Evolutionary conservation across 2,113 vertebrate species (phyloP).

Genomic region (Aldabrachelys gigantea): DNA sequence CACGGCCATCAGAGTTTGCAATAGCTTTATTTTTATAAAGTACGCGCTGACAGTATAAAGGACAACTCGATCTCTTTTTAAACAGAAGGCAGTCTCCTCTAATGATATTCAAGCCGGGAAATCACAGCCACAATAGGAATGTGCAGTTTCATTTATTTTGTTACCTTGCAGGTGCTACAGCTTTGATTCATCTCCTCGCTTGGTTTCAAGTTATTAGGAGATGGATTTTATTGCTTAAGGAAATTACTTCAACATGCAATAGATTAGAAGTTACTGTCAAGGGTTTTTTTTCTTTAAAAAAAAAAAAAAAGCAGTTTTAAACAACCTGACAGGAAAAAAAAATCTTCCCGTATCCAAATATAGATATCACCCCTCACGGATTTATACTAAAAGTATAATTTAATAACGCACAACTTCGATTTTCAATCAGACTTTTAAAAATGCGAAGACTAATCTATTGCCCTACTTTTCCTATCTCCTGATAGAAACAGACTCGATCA

Average conservation of each 20-base stretch:
- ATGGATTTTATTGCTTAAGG: neutral
- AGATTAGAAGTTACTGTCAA: neutral
- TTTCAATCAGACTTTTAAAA: neutral
- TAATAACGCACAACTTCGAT: neutral
- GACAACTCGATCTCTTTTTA: slow-evolving; percentile 56
- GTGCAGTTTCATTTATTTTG: neutral
- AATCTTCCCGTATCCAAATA: neutral
- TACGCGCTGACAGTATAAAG: slow-evolving; percentile 74
- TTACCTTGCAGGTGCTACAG: neutral
- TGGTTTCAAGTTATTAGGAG: neutral
- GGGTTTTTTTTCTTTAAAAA: neutral
- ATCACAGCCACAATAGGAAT: neutral
- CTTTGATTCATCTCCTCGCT: neutral
- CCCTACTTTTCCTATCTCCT: neutral
- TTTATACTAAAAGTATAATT: neutral
- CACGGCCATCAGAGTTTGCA: slow-evolving; percentile 69
- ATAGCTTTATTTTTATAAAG: slow-evolving; percentile 79
- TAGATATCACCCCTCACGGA: neutral
- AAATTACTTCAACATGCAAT: neutral
- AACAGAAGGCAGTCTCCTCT: neutral
- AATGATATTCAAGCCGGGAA: slow-evolving; percentile 31
- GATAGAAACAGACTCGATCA: neutral
- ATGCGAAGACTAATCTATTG: neutral
- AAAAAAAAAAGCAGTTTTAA: neutral
- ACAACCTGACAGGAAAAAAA: rapidly evolving